Percentiles rank a stretch among this genome's conserved stretches.
These are phyloP conservation scores for Columba livia DNA, from an alignment of 2,113 vertebrate species.

Conservation along the genomic window DNA sequence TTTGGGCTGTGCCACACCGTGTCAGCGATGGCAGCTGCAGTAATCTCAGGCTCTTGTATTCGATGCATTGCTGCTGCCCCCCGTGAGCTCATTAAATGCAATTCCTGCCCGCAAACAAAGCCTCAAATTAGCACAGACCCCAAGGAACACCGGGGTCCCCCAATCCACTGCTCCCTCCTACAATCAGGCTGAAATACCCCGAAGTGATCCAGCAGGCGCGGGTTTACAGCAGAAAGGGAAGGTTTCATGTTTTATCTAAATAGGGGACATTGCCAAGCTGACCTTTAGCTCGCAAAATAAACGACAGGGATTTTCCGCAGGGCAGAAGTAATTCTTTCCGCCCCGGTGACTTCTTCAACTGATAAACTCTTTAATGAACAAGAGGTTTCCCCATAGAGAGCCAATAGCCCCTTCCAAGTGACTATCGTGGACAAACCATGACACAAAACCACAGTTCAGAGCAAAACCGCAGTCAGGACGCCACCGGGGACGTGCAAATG, in stretches of 20 bases:
- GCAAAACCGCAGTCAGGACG: neutral
- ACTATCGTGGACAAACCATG: neutral
- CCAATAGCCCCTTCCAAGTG: fast-evolving
- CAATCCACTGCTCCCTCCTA: neutral
- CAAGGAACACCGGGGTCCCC: neutral
- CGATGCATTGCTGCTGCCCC: neutral
- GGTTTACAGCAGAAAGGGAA: neutral
- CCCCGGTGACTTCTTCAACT: neutral
- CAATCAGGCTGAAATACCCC: neutral
- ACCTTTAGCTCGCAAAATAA: neutral
- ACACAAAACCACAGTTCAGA: neutral
- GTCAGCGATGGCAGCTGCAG: constrained; percentile 17
- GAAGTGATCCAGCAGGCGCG: neutral
- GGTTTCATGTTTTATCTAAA: neutral
- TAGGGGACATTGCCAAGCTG: neutral
- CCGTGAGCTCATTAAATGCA: no score
- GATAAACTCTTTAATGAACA: neutral
- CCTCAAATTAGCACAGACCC: neutral
- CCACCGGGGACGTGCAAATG: fast-evolving
- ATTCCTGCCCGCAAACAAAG: neutral
- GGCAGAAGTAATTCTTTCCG: neutral
- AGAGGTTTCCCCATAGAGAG: neutral
- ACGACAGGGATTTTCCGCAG: neutral
- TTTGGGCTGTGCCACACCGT: neutral
- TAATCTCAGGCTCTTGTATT: neutral